Evolutionary conservation across 2,888 invertebrate genomes (phyloP), one percentile per base, ranked within the genome.

Genomic region (Amiota minor): DNA sequence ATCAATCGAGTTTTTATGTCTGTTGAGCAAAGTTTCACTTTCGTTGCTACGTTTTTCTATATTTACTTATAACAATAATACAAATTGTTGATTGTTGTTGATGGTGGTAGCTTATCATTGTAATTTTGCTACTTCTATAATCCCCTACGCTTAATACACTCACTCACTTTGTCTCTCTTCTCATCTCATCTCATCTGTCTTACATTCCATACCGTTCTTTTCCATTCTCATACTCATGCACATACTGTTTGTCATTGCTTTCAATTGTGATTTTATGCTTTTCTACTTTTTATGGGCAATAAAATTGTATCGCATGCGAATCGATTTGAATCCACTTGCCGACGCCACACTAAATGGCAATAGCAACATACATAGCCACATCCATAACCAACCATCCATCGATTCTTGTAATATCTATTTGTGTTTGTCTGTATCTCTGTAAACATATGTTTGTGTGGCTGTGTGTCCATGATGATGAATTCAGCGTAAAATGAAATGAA

Each of bases 221-320:
- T n/a, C 53, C 12, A 53, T 53, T 10, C 11, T 10, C 12, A 9
- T n/a, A 16, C 12, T 1, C 56, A 20, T 4, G 8, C 46, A 10
- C 35, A 23, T 6, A n/a, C 11, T 35, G 62, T 56, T 35, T 35
- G 56, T 49, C n/a, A n/a, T 23, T 45, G 59, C 45, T 49, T 56
- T 55, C 49, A 72, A 18, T 55, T 23, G 46, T 55, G 35, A 35
- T 35, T 35, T 35, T 8, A 35, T 35, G 35, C 35, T 35, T 35
- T 35, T 35, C 35, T 81, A 76, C 83, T 81, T 83, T 85, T 83
- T 84, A 84, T 76, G 84, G 79, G 80, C 84, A 85, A 85, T 85
- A 85, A 84, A 83, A 85, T 81, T 77, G 77, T 74, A 83, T 85
- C 80, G 85, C 82, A 76, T 78, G 71, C 77, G 76, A 80, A 53